Evolutionary conservation across 2,113 vertebrate species (phyloP).

Genomic region (Pyrgilauda ruficollis): DNA sequence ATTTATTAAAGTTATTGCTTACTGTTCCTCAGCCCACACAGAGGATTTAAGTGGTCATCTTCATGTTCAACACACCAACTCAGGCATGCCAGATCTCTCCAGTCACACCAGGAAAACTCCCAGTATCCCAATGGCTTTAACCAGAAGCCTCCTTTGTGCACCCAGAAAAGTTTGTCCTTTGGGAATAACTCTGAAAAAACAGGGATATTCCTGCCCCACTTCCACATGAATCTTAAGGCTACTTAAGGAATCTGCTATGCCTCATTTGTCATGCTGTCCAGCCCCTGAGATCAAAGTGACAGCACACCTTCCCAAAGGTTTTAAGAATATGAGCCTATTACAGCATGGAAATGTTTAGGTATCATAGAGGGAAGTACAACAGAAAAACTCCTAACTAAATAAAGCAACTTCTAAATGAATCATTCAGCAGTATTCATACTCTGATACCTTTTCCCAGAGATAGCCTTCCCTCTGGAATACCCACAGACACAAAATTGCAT

Average conservation of each 20-base stretch:
- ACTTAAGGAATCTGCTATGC: not conserved
- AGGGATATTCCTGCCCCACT: not conserved
- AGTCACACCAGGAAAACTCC: not conserved
- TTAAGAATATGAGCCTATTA: constrained; percentile 14
- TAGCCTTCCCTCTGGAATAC: not conserved
- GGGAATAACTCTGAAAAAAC: not conserved
- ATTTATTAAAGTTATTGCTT: constrained; percentile 9
- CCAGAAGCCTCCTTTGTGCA: not conserved
- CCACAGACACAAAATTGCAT: not conserved
- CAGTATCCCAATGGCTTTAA: not conserved
- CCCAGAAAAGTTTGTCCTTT: not conserved
- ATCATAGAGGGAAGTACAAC: not conserved
- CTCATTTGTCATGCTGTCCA: not conserved
- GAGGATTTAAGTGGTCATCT: not conserved
- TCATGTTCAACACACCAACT: not conserved
- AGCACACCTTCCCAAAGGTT: not conserved
- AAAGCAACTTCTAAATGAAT: constrained; percentile 28
- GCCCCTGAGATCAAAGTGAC: not conserved
- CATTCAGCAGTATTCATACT: constrained; percentile 4
- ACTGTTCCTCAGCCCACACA: not conserved
- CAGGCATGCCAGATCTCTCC: not conserved
- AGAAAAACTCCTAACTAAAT: not conserved
- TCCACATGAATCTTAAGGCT: not conserved
- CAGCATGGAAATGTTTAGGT: not conserved
- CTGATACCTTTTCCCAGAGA: not conserved